phyloP scores from a whole-genome alignment of 2,888 invertebrate genomes.

The Eupithecia subfuscata region DNA sequence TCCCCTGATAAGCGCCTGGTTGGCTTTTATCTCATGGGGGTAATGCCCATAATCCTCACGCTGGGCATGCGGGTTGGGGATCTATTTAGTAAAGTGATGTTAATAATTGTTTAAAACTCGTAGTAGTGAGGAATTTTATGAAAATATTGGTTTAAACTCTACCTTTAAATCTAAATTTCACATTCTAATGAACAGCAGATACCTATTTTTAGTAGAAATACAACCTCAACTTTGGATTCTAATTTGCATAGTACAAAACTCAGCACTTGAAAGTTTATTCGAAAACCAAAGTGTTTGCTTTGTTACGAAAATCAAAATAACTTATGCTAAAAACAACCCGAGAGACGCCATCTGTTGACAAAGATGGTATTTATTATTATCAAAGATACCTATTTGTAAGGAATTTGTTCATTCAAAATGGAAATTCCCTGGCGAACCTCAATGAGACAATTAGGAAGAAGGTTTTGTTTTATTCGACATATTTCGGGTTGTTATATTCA shows the following conservation, averaged over 20 bases:
- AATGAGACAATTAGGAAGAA: not conserved
- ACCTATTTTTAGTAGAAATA: constrained; percentile 7
- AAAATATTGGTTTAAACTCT: not conserved
- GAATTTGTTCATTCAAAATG: not conserved
- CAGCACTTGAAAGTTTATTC: constrained; percentile 14
- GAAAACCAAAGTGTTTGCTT: constrained; percentile 18
- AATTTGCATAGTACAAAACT: constrained; percentile 26
- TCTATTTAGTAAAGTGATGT: too few relatives aligned
- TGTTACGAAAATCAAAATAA: constrained; percentile 26
- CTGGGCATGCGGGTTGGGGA: too few relatives aligned
- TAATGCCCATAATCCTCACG: too few relatives aligned
- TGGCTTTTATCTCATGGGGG: too few relatives aligned
- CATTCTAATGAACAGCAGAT: not conserved
- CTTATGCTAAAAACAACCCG: constrained; percentile 19
- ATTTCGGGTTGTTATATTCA: not conserved
- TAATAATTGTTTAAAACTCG: not conserved
- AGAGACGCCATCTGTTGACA: constrained; percentile 22
- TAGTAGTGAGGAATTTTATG: not conserved
- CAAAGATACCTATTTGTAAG: constrained; percentile 16
- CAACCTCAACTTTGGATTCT: constrained; percentile 8
- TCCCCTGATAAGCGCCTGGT: too few relatives aligned
- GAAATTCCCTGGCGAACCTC: not conserved
- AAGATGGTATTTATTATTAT: constrained; percentile 10
- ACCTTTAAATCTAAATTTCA: not conserved
- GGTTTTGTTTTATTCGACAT: not conserved